A percentile compares a stretch with the other conserved stretches of the same genome.
phyloP scores from a whole-genome alignment of 2,113 vertebrate species.

The Dipodomys merriami region DNA sequence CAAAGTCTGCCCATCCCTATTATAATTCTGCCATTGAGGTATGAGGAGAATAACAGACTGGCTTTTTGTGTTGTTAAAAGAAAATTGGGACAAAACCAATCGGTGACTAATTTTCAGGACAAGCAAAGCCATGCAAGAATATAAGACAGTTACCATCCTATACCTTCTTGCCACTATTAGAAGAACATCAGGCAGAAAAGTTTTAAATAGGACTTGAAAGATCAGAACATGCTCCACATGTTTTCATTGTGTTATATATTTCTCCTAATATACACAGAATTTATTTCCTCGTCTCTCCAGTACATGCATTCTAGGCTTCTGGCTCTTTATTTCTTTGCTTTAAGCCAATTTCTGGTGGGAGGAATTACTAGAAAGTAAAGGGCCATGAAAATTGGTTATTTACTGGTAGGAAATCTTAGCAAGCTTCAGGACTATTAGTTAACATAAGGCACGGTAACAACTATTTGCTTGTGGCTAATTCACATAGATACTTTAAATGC shows the following conservation, averaged over 20 bases:
- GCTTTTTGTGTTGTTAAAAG: not conserved
- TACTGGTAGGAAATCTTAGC: slow-evolving; percentile 52
- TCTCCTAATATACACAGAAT: not conserved
- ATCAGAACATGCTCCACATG: not conserved
- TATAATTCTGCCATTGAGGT: not conserved
- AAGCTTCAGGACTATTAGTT: not conserved
- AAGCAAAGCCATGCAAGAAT: not conserved
- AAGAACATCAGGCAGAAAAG: slow-evolving; percentile 3
- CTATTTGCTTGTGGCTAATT: slow-evolving; percentile 41
- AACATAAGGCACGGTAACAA: slow-evolving; percentile 23
- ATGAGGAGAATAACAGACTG: not conserved
- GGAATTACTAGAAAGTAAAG: slow-evolving; percentile 23
- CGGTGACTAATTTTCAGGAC: not conserved
- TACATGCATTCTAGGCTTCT: not conserved
- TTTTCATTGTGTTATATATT: not conserved
- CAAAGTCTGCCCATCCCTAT: not conserved
- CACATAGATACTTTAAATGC: slow-evolving; percentile 47
- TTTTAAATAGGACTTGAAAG: slow-evolving; percentile 34
- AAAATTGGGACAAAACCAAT: not conserved
- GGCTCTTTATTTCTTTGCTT: not conserved
- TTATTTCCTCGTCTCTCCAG: not conserved
- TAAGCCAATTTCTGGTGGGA: slow-evolving; percentile 50
- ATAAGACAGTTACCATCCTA: not conserved
- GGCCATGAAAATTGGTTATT: not conserved
- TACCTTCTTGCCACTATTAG: not conserved